Base-by-base conservation (phyloP, 1,140 invertebrate species). In the Halyomorpha halys region DNA sequence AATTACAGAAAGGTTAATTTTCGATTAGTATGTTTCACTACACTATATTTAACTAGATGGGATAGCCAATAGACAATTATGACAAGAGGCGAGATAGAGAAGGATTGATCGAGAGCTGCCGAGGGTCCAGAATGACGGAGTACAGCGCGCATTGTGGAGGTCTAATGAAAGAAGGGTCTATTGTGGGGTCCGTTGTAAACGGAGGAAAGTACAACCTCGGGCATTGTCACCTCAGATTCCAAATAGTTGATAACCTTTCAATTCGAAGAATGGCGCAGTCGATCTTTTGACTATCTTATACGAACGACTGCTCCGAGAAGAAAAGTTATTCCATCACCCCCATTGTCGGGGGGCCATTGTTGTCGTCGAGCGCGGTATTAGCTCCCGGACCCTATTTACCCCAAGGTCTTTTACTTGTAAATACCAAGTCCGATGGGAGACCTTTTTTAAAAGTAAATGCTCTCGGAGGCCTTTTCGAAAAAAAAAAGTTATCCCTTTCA, bases 211-310 rank as follows among this genome's bases (percentile, higher is more conserved):
- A 49, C 47, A 49, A 16, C 21, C 11, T 13, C 34, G 34, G 47
- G n/a, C 21, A 49, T 49, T 49, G 47, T 49, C 47, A 49, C 47
- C 47, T 49, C n/a, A 64, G 63, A 64, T 64, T 59, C 44, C 63
- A 64, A 64, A 64, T 64, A 64, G 63, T 64, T 64, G 63, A 64
- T 64, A 64, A 64, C 63, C 63, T 64, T 64, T 64, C 63, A 64
- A 64, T 64, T 64, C 63, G 39, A 64, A 64, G 63, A 64, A 64
- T 64, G 54, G 63, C 19, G 16, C 63, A n/a, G n/a, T 21, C 61
- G 63, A 64, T 64, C 63, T 64, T 64, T 64, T 64, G 63, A 64
- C 63, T 64, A 64, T 64, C 63, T 64, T 64, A 64, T 64, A 64
- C 63, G 63, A 64, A 53, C 63, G 63, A 64, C 47, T 64, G 63